A percentile compares a stretch with the other conserved stretches of the same genome.
phyloP scores from a whole-genome alignment of 2,797 vertebrate species.

The Trachurus trachurus region DNA sequence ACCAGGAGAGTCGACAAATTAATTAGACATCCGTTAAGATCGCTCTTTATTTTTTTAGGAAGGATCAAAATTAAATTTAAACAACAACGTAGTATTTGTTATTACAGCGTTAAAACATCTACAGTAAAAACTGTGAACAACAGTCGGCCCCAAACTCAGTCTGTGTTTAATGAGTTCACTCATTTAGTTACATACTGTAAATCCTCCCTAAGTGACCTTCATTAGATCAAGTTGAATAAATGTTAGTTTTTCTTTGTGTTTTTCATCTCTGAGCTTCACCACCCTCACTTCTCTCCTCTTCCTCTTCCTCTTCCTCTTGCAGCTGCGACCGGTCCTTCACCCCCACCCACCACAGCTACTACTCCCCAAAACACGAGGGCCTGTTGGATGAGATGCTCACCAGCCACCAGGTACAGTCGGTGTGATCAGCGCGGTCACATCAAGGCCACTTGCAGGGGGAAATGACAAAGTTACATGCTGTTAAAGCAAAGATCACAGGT shows the following conservation, averaged over 20 bases:
- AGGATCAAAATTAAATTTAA: no score
- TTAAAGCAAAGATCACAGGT: background rate
- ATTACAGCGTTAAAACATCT: background rate
- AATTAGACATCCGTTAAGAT: no score
- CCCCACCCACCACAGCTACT: constrained; percentile 91
- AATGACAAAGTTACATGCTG: background rate
- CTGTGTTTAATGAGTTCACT: background rate
- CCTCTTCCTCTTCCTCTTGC: constrained; percentile 61
- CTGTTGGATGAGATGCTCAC: constrained; percentile 92
- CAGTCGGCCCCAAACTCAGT: background rate
- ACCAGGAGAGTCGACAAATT: no score
- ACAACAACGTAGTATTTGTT: background rate
- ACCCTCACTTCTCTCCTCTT: constrained; percentile 72
- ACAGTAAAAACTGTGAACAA: background rate
- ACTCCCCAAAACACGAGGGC: constrained; percentile 89
- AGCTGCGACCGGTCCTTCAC: constrained; percentile 97
- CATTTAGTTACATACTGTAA: background rate
- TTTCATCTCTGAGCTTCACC: constrained; percentile 54
- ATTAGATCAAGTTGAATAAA: background rate
- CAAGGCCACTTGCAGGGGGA: background rate
- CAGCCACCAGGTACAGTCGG: constrained; percentile 90
- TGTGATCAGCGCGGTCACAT: background rate
- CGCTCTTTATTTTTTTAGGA: no score
- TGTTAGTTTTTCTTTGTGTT: background rate
- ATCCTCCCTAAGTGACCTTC: background rate